Evolutionary conservation across 2,888 invertebrate species (phyloP).

Genomic region (Lucinisca nassula): DNA sequence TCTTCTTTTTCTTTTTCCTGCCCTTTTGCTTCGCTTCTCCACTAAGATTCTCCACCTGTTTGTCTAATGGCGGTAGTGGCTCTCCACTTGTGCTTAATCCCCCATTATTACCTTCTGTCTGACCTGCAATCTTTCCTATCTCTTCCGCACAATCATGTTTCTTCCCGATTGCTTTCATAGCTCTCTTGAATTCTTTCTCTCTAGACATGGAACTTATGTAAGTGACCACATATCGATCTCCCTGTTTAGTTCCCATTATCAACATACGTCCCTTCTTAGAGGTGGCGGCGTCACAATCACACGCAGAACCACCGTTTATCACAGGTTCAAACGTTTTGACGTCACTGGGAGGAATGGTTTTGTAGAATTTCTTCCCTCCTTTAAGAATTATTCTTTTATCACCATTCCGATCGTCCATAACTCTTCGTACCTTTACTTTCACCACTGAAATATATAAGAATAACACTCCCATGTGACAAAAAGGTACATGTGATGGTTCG

Average conservation of each 20-base stretch:
- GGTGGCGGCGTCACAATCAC: constrained; percentile 53
- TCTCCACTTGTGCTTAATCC: constrained; percentile 53
- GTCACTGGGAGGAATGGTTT: constrained; percentile 43
- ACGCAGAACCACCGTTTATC: constrained; percentile 46
- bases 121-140: constrained; percentile 53
- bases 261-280: constrained; percentile 28
- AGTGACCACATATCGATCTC: constrained; percentile 43
- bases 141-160: constrained; percentile 59
- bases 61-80: constrained; percentile 30
- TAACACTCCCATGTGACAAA: too few relatives aligned
- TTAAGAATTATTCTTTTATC: constrained; percentile 44
- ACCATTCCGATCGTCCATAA: constrained; percentile 32
- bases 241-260: constrained; percentile 55
- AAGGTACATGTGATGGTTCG: too few relatives aligned
- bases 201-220: constrained; percentile 55
- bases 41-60: constrained; percentile 1
- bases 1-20: constrained; percentile 35
- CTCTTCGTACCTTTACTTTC: constrained; percentile 55
- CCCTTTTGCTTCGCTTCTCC: constrained; percentile 19
- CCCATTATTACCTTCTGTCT: constrained; percentile 50
- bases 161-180: constrained; percentile 55
- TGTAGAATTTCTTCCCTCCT: constrained; percentile 49
- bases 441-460: constrained; percentile 41
- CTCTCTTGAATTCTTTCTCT: constrained; percentile 53
- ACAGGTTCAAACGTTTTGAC: constrained; percentile 46